Evolutionary conservation across 2,888 invertebrate species (phyloP).

Genomic region (Tubulanus polymorphus): DNA sequence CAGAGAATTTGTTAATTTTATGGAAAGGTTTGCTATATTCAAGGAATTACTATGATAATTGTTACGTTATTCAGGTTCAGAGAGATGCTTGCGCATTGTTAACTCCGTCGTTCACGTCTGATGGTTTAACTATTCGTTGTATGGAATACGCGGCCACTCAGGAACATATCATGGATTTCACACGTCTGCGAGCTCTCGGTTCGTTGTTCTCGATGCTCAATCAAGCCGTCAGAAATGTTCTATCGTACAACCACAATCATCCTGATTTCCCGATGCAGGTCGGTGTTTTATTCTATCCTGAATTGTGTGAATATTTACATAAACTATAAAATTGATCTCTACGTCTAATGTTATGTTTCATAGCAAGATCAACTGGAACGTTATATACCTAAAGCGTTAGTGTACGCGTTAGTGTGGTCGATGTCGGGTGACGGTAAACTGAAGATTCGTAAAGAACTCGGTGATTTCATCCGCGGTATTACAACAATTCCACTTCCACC

Average conservation of each 20-base stretch:
- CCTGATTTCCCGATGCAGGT: constrained; percentile 83
- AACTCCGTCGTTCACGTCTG: constrained; percentile 81
- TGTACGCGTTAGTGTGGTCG: constrained; percentile 94
- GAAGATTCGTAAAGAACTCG: constrained; percentile 89
- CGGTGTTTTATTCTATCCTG: constrained; percentile 15
- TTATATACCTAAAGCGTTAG: constrained; percentile 88
- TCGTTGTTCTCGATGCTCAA: constrained; percentile 98
- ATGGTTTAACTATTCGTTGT: constrained; percentile 88
- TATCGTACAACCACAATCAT: constrained; percentile 89
- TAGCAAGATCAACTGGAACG: constrained; percentile 80
- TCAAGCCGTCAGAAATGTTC: constrained; percentile 82
- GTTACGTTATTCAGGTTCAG: constrained; percentile 62
- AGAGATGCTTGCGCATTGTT: constrained; percentile 82
- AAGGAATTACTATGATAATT: too few species aligned
- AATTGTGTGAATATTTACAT: too few species aligned
- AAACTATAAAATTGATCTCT: too few species aligned
- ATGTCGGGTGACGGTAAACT: constrained; percentile 97
- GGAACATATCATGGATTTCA: constrained; percentile 99
- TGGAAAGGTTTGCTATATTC: too few species aligned
- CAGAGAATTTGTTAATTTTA: too few species aligned
- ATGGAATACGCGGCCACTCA: constrained; percentile 80
- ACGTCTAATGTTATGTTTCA: too few species aligned
- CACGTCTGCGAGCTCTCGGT: constrained; percentile 88
- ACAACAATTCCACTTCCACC: constrained; percentile 91
- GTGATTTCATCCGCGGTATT: constrained; percentile 91